Conservation (phyloP, 2,113 vertebrate genomes). For the Penelope pileata region DNA sequence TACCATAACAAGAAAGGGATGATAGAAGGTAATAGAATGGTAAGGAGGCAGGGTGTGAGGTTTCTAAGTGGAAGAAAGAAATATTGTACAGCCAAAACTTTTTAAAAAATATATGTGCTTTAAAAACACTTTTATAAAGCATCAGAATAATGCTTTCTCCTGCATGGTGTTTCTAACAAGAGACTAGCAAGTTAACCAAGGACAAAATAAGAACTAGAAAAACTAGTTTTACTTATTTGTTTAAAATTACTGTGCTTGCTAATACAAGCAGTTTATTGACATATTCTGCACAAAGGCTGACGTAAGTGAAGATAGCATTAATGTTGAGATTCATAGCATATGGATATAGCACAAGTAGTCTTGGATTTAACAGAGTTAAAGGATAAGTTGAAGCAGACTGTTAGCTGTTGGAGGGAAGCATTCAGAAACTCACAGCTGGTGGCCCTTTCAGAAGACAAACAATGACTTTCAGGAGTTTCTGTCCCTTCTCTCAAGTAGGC, state of each 20-base stretch:
- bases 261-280: background rate
- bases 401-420: background rate
- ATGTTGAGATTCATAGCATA: background rate
- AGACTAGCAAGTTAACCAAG: background rate
- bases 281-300: background rate
- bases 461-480: background rate
- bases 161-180: background rate
- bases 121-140: background rate
- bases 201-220: background rate
- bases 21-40: background rate
- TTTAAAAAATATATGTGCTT: background rate
- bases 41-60: background rate
- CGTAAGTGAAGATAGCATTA: background rate
- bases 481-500: background rate
- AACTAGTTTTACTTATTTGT: background rate
- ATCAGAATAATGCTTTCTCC: constrained; percentile 15
- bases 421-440: too few species aligned
- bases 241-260: background rate
- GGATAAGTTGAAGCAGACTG: background rate
- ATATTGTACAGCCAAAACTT: background rate
- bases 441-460: background rate
- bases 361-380: background rate
- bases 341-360: background rate
- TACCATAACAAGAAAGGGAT: background rate
- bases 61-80: background rate